Conservation (phyloP, 2,888 invertebrate genomes). For the Idaea straminata region DNA sequence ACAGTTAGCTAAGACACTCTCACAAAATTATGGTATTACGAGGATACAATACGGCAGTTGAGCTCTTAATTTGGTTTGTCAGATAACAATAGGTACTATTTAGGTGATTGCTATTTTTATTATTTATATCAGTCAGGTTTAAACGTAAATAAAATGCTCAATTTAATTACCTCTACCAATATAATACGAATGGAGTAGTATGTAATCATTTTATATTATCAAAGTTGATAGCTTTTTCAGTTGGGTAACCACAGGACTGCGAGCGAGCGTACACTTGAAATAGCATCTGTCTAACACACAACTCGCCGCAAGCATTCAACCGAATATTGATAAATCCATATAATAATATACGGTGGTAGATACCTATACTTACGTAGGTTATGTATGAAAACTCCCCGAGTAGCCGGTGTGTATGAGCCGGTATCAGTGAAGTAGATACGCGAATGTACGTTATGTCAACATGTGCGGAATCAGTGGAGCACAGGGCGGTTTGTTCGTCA, state of each 20-base stretch:
- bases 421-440: conserved; percentile 25
- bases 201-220: conserved; percentile 22
- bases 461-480: conserved; percentile 59
- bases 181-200: neutral
- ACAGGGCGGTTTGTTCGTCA: conserved; percentile 64
- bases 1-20: conserved; percentile 44
- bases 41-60: neutral
- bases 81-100: neutral
- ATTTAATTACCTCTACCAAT: neutral
- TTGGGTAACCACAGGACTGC: conserved; percentile 40
- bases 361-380: conserved; percentile 9
- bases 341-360: no score
- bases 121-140: neutral
- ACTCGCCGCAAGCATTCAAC: conserved; percentile 52
- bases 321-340: conserved; percentile 55
- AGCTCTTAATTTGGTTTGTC: neutral
- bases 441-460: conserved; percentile 52
- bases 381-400: conserved; percentile 36
- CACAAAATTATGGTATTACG: neutral
- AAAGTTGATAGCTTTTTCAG: conserved; percentile 45
- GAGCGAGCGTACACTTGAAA: conserved; percentile 50
- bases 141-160: neutral
- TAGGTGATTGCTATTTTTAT: neutral
- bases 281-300: conserved; percentile 53
- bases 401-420: conserved; percentile 7